Base-by-base conservation (phyloP, 1,140 invertebrate genomes). In the Megalopta genalis region DNA sequence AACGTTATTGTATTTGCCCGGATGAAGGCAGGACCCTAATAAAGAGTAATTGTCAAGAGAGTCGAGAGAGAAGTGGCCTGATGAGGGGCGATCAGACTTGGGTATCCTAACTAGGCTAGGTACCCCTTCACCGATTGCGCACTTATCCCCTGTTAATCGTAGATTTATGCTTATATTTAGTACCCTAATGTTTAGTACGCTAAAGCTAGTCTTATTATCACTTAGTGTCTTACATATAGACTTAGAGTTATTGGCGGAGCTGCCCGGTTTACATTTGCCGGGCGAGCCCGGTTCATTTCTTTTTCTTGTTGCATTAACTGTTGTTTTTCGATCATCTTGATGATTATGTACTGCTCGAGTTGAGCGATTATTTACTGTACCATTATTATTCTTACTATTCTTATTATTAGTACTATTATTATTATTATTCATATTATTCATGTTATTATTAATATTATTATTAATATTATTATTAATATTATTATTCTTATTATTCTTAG, bases 191-290 rank as follows among this genome's bases (percentile, higher is more conserved):
- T 91, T 93, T 93, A 93, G 75, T 90, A 90, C 88, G 83, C 92
- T 93, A 93, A 92, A 93, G 92, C 92, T 93, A 93, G 92, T 83
- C 91, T 93, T 93, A 93, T 93, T 93, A 93, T 93, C 92, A 93
- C 92, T 93, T 93, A 93, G 92, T 91, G 90, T 92, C 92, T 93
- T 93, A 93, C 86, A 92, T 89, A 88, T 93, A 93, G 91, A 93
- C 92, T 93, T 93, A 93, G 92, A 93, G 86, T 91, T 92, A 91
- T 92, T 92, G 89, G 91, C 92, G 90, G 91, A 92, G 91, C 91
- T 92, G 90, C 89, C 90, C 90, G 90, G 90, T 88, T 90, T 88
- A 1, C 63, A 32, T n/a, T 72, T 25, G 85, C 90, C 90, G 90
- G 90, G 89, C 90, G 88, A 90, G 90, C 88, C 91, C 90, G 88